Percentiles rank a stretch among this genome's conserved stretches.
These are phyloP conservation scores for Aricia artaxerxes DNA, from an alignment of 2,888 invertebrate genomes.

Conservation along the genomic window DNA sequence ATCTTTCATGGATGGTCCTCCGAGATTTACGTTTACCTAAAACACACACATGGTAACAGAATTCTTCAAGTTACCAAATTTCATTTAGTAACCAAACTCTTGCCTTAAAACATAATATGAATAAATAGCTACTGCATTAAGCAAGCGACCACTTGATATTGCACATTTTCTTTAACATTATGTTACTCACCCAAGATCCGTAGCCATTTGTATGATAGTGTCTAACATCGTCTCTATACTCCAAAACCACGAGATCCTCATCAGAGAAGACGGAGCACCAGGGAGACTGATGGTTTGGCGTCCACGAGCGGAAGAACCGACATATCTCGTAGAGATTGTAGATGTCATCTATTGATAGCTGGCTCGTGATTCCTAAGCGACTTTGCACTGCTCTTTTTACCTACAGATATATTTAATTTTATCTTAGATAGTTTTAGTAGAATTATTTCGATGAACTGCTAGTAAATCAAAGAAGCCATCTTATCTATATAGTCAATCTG, in stretches of 20 bases:
- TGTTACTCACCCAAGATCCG: constrained; percentile 59
- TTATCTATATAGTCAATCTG: background rate
- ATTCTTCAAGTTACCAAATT: too few relatives aligned
- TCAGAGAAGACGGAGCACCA: constrained; percentile 89
- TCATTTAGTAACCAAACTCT: too few relatives aligned
- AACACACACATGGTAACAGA: background rate
- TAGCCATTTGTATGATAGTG: constrained; percentile 84
- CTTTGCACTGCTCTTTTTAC: constrained; percentile 70
- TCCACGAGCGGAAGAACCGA: constrained; percentile 87
- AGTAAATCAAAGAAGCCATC: background rate
- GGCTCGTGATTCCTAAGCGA: constrained; percentile 70
- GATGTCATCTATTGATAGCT: constrained; percentile 66
- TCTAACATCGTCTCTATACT: constrained; percentile 88
- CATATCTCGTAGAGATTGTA: constrained; percentile 87
- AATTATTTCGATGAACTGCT: background rate
- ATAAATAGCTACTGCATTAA: too few relatives aligned
- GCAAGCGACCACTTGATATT: too few relatives aligned
- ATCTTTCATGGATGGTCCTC: constrained; percentile 84
- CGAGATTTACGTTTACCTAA: constrained; percentile 82
- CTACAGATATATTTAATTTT: constrained; percentile 42
- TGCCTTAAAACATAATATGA: too few relatives aligned
- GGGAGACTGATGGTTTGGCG: constrained; percentile 71
- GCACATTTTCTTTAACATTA: background rate
- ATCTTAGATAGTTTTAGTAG: background rate
- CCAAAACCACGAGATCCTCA: constrained; percentile 84